Conservation (phyloP, 1,140 invertebrate genomes). For the Drosophila carrolli region DNA sequence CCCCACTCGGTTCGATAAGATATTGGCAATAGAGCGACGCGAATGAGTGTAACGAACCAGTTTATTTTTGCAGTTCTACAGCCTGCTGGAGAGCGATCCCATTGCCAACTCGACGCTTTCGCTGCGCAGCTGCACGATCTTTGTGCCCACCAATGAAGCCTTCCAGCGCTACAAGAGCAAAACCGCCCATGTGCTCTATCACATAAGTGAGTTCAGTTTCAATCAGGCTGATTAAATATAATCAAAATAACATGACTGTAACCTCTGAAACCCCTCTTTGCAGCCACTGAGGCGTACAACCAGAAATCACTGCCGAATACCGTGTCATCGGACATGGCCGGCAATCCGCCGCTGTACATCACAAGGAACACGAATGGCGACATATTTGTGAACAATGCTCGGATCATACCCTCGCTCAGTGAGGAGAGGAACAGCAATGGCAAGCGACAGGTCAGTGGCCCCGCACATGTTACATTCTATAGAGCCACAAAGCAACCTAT, state of each 20-base stretch:
- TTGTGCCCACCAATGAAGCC: slow-evolving; percentile 92
- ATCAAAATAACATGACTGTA: slow-evolving; percentile 33
- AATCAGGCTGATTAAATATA: slow-evolving; percentile 33
- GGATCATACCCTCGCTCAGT: slow-evolving; percentile 89
- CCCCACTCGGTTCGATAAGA: slow-evolving; percentile 39
- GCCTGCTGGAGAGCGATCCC: slow-evolving; percentile 88
- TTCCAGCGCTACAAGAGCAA: slow-evolving; percentile 88
- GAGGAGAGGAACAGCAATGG: slow-evolving; percentile 86
- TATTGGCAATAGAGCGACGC: slow-evolving; percentile 49
- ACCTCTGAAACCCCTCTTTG: slow-evolving; percentile 41
- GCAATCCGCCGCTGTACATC: slow-evolving; percentile 92
- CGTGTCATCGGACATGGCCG: slow-evolving; percentile 90
- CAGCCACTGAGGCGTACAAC: slow-evolving; percentile 89
- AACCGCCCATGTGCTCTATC: slow-evolving; percentile 89
- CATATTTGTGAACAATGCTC: slow-evolving; percentile 93
- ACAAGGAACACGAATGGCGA: slow-evolving; percentile 89
- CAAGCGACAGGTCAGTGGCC: slow-evolving; percentile 88
- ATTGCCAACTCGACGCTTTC: slow-evolving; percentile 89
- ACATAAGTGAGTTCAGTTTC: slow-evolving; percentile 89
- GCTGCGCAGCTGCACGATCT: slow-evolving; percentile 90
- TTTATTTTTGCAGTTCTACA: slow-evolving; percentile 89
- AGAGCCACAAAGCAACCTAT: neutral
- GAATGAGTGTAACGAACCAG: slow-evolving; percentile 42
- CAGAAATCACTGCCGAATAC: slow-evolving; percentile 88
- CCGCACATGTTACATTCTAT: slow-evolving; percentile 4